Base-by-base conservation (phyloP, 2,888 invertebrate genomes). In the Drosophila mercatorum region DNA sequence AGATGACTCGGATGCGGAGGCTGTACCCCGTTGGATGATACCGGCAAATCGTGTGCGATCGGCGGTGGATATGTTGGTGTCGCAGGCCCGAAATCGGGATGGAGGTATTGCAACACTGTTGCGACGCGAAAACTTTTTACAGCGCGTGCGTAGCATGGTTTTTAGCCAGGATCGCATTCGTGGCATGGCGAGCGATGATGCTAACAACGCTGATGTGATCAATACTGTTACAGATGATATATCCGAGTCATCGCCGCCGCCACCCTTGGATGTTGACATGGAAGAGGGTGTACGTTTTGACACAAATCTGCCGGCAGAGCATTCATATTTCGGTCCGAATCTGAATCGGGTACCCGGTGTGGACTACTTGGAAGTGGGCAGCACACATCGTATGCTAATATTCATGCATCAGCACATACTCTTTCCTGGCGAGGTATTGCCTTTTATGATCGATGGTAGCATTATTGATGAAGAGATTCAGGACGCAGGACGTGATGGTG, bases 391-490 rank as follows among this genome's bases (percentile, higher is more conserved):
- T 28, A 90, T 96, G 68, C 95, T 95, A 5, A 89, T 96, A 55
- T 93, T 95, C 41, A 92, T 94, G 52, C 93, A 95, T 68, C 94
- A 94, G 47, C 94, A 95, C 53, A 93, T 96, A 57, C 94, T 97
- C 17, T 95, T 97, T 77, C 97, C 97, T 8, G 97, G 97, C 2
- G 97, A 97, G 92, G 96, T 95, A 1, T 92, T 97, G 31, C 97
- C 97, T 0, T 94, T 97, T 74, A 95, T 93, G 86, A 90, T 95
- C 47, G 93, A 95, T 5, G 93, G 93, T 31, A 84, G 83, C 66
- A 82, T 92, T 14, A 91, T 92, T 31, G 90, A 92, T 53, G 81
- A 88, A 0, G 90, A 91, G 68, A 80, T 89, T 38, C 79, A 90
- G 4, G 92, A 91, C 64, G 85, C 81, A 36, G 87, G 82, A 7